Percentiles rank a stretch among this genome's conserved stretches.
Evolutionary conservation across 2,113 vertebrate species (phyloP).

Genomic region (Sebastes fasciatus): DNA sequence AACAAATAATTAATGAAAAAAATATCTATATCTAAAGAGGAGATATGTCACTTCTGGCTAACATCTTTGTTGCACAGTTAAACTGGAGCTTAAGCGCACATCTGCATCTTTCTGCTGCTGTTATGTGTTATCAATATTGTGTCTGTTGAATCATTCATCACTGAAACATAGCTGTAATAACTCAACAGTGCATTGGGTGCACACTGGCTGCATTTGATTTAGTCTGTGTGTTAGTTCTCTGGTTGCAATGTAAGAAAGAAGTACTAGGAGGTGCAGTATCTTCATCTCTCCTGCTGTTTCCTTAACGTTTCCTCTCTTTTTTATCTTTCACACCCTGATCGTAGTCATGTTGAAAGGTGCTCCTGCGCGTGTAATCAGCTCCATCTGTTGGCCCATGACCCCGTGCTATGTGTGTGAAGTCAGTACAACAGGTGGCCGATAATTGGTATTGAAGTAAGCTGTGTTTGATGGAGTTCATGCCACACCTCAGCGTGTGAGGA

Average conservation of each 20-base stretch:
- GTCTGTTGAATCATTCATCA: background rate
- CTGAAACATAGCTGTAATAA: background rate
- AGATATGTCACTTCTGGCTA: no score
- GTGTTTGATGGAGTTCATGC: conserved; percentile 18
- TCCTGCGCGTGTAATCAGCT: conserved; percentile 15
- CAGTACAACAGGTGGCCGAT: conserved; percentile 49
- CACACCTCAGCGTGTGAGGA: background rate
- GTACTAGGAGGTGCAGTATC: background rate
- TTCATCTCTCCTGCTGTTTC: background rate
- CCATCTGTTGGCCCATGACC: conserved; percentile 47
- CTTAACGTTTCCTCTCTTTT: background rate
- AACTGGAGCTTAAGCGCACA: background rate
- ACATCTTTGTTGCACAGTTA: background rate
- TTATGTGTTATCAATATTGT: background rate
- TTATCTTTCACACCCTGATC: background rate
- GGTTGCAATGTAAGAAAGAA: background rate
- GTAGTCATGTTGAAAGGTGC: background rate
- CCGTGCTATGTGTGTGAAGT: conserved; percentile 18
- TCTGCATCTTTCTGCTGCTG: background rate
- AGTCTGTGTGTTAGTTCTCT: background rate
- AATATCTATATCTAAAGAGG: no score
- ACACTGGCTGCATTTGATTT: background rate
- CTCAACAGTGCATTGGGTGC: background rate
- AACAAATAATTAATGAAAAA: background rate
- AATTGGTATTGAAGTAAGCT: background rate